Evolutionary conservation across 2,797 vertebrate genomes (phyloP).

Genomic region (Siniperca obscura): DNA sequence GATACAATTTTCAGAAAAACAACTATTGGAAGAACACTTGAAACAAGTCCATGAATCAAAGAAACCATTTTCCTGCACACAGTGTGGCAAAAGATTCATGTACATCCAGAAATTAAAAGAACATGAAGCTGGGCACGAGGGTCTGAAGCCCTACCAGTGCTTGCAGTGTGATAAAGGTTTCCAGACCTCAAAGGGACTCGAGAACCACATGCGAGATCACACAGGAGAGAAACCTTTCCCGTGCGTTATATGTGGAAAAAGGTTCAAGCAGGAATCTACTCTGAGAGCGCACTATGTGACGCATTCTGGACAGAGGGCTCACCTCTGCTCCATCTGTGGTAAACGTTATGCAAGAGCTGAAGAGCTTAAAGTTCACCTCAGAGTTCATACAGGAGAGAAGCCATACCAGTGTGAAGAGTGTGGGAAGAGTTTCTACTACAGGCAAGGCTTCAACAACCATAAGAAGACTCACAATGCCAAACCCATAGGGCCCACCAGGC

Average conservation of each 20-base stretch:
- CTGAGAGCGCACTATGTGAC: constrained; percentile 16
- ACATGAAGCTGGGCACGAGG: constrained; percentile 18
- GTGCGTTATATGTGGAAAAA: constrained; percentile 28
- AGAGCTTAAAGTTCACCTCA: constrained; percentile 34
- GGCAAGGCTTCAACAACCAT: constrained; percentile 31
- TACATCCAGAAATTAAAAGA: constrained; percentile 18
- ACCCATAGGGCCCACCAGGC: constrained; percentile 26
- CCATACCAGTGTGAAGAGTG: constrained; percentile 40
- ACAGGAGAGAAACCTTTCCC: constrained; percentile 38
- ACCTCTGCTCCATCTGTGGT: constrained; percentile 42
- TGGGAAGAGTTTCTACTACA: constrained; percentile 45
- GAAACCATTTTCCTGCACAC: constrained; percentile 7
- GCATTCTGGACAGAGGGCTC: constrained; percentile 25
- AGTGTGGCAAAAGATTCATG: constrained; percentile 19
- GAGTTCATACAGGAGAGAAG: constrained; percentile 40
- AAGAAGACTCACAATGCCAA: constrained; percentile 28
- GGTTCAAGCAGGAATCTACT: constrained; percentile 34
- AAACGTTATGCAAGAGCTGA: constrained; percentile 12
- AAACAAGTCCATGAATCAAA: constrained; percentile 31
- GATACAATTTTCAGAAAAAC: constrained; percentile 37
- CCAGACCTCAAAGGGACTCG: constrained; percentile 16
- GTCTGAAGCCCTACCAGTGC: constrained; percentile 24
- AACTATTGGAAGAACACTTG: constrained; percentile 22
- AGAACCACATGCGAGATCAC: constrained; percentile 35
- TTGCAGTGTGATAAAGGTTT: constrained; percentile 28